These are phyloP conservation scores for Chrysemys picta DNA, from an alignment of 2,113 vertebrate genomes.

Conservation along the genomic window DNA sequence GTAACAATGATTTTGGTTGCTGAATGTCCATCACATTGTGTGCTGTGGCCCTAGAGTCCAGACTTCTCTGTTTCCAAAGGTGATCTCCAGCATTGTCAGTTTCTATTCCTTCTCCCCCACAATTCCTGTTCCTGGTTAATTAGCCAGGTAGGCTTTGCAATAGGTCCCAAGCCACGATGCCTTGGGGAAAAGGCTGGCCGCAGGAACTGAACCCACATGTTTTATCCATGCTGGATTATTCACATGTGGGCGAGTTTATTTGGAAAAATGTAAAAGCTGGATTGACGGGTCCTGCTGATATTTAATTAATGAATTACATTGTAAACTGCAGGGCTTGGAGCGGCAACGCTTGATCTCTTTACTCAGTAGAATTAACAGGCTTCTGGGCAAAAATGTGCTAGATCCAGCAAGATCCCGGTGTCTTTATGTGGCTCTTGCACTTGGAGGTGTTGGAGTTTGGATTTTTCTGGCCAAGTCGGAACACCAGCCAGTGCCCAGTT, in stretches of 20 bases:
- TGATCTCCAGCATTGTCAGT: background rate
- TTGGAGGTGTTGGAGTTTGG: background rate
- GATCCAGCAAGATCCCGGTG: background rate
- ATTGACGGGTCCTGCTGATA: background rate
- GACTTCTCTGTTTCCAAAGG: background rate
- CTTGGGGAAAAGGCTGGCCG: background rate
- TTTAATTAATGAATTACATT: background rate
- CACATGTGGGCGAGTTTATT: background rate
- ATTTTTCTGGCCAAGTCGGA: background rate
- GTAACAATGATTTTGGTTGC: background rate
- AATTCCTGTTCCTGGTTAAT: background rate
- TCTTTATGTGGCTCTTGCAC: background rate
- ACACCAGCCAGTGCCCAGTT: background rate
- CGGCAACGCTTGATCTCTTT: background rate
- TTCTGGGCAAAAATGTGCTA: background rate
- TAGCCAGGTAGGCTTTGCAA: background rate
- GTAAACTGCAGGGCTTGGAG: background rate
- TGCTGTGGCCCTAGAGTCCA: background rate
- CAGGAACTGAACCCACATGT: background rate
- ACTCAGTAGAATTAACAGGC: background rate
- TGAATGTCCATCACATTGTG: background rate
- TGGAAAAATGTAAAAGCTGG: background rate
- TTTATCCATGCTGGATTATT: background rate
- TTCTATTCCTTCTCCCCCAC: background rate
- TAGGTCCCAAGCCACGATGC: background rate